Percentiles rank a stretch among this genome's conserved stretches.
phyloP scores from a whole-genome alignment of 2,113 vertebrate species.

The Polyodon spathula region DNA sequence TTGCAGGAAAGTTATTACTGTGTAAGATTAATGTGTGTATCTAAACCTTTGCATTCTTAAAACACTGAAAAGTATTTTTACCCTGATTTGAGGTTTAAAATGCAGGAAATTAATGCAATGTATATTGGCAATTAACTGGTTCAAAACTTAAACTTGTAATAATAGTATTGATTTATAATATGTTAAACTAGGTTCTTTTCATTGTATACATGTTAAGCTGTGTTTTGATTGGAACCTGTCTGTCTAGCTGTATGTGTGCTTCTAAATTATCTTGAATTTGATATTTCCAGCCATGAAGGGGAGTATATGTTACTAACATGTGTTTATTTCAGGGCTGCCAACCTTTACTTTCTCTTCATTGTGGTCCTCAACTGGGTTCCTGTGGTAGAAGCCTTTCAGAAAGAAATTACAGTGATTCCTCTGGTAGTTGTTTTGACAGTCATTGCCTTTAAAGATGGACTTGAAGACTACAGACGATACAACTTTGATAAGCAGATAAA shows the following conservation, averaged over 20 bases:
- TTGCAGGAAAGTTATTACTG: too few species aligned
- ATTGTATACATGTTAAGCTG: too few species aligned
- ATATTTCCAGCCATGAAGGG: neutral
- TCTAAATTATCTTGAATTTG: neutral
- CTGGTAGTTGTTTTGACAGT: constrained; percentile 75
- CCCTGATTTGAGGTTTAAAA: too few species aligned
- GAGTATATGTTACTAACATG: neutral
- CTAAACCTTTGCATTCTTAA: too few species aligned
- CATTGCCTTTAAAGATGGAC: constrained; percentile 85
- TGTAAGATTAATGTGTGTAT: too few species aligned
- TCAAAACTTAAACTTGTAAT: too few species aligned
- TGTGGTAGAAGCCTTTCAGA: constrained; percentile 89
- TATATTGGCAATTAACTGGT: too few species aligned
- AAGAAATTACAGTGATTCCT: constrained; percentile 94
- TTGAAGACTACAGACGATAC: constrained; percentile 89
- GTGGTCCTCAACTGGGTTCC: constrained; percentile 93
- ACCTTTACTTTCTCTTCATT: constrained; percentile 92
- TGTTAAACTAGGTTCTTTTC: too few species aligned
- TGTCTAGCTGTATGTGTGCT: neutral
- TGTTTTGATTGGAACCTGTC: too few species aligned
- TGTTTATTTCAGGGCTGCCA: constrained; percentile 66
- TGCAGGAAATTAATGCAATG: too few species aligned
- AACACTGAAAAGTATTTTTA: too few species aligned
- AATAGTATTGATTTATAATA: too few species aligned
- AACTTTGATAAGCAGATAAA: constrained; percentile 84